Conservation (phyloP, 2,888 invertebrate genomes). For the Acleris holmiana region DNA sequence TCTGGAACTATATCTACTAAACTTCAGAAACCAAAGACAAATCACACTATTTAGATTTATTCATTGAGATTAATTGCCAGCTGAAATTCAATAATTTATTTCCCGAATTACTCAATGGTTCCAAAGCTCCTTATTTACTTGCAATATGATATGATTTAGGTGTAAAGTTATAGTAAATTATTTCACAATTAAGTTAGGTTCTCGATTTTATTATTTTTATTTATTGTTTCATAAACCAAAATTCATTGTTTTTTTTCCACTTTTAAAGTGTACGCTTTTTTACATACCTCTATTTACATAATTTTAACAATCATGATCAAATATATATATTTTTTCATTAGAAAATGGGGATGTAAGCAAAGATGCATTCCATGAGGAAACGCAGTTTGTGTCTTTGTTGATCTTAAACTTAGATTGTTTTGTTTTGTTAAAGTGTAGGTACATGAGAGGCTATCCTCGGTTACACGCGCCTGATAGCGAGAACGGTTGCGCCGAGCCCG, state of each 20-base stretch:
- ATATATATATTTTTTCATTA: slow-evolving; percentile 72
- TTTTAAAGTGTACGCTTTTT: slow-evolving; percentile 82
- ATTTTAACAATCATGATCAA: slow-evolving; percentile 80
- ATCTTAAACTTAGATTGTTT: slow-evolving; percentile 62
- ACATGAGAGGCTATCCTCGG: slow-evolving; percentile 79
- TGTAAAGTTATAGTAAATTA: slow-evolving; percentile 83
- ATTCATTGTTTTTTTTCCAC: slow-evolving; percentile 77
- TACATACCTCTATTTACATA: slow-evolving; percentile 80
- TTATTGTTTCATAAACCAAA: slow-evolving; percentile 77
- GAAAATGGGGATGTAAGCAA: slow-evolving; percentile 69
- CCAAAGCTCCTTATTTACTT: slow-evolving; percentile 82
- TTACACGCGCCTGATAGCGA: slow-evolving; percentile 75
- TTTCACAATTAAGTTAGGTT: slow-evolving; percentile 81
- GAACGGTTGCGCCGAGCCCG: slow-evolving; percentile 55
- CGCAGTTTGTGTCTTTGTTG: slow-evolving; percentile 75
- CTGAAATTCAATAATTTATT: slow-evolving; percentile 64
- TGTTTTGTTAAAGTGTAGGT: slow-evolving; percentile 73
- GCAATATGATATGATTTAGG: slow-evolving; percentile 80
- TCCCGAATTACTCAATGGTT: slow-evolving; percentile 74
- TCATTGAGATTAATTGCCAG: slow-evolving; percentile 71
- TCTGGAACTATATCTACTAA: slow-evolving; percentile 73
- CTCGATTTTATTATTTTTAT: slow-evolving; percentile 78
- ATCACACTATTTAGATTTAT: slow-evolving; percentile 77
- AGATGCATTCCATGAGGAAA: slow-evolving; percentile 74
- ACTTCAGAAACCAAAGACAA: slow-evolving; percentile 79